Evolutionary conservation across 2,888 invertebrate genomes (phyloP), one percentile per base, ranked within the genome.

Genomic region (Noctua comes): DNA sequence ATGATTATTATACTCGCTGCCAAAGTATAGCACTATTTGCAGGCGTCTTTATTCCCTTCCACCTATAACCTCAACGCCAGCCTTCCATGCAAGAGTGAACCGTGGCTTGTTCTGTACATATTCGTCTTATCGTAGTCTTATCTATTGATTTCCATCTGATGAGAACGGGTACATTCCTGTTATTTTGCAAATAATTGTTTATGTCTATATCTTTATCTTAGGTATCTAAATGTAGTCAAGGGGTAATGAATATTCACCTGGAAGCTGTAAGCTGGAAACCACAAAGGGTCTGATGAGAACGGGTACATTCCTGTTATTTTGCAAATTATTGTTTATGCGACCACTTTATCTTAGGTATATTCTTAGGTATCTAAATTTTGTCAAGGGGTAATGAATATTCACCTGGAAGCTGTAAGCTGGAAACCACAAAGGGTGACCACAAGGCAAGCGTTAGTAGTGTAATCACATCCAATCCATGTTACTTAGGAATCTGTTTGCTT

Each of bases 401-500:
- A 57, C 16, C 16, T 66, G 2, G 31, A 31, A 31, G 31, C 31
- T 31, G 31, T 2, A 65, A 59, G 59, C 59, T 54, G 2, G 31
- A 46, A 57, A 76, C 54, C n/a, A 75, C 59, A 68, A 66, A 54
- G 51, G 51, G 7, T 7, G 11, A 48, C 68, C 75, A 69, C 48
- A 13, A 65, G 13, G 27, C 31, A 69, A 46, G 76, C 24, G 27
- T 68, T 21, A 16, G 27, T 13, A 18, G n/a, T 40, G 16, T 59
- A 51, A 69, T 62, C 77, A 69, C 64, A 65, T 68, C 21, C 54
- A 72, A 51, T 62, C 40, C 16, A 69, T 73, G 68, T 73, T 48
- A 72, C 21, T 73, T 59, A 65, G 24, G 51, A 13, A 43, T 64
- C 21, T 68, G 72, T 68, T 78, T 78, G 48, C 68, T 48, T 72